Base-by-base conservation (phyloP, 1,140 invertebrate genomes). In the Panulirus ornatus region DNA sequence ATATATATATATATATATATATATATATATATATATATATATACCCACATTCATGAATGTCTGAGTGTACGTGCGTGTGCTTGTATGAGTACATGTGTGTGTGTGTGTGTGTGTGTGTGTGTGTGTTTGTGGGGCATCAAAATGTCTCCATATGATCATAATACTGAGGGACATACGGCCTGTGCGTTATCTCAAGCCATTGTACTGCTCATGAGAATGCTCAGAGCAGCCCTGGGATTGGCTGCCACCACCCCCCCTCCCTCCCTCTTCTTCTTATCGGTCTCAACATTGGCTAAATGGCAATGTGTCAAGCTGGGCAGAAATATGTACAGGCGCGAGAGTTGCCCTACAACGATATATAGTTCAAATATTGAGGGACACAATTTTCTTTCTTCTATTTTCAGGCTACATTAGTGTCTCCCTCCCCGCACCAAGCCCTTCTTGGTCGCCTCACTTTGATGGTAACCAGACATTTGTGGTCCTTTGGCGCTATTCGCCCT, bases 391-490 rank as follows among this genome's bases (percentile, higher is more conserved):
- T 70, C 81, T 63, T 84, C 38, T 84, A 84, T 84, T 84, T 84
- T 63, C 58, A 58, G 63, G 54, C 11, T 66, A 34, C 81, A 84
- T 84, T 84, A 84, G 58, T 66, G 81, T 75, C 71, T 75, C 27
- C 22, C 71, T 79, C 22, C n/a, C 42, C 76, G 42, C 76, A 63
- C 82, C 38, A 63, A 3, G 58, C 47, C 36, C 27, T 70, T 84
- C 58, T 44, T 84, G 82, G 82, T 42, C 40, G 58, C 58, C 34
- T 70, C 54, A 84, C 82, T 70, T 84, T 84, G 63, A 70, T 84
- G 70, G 63, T 71, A 84, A 73, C 79, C 79, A 82, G 79, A 82
- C 79, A 82, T 82, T 63, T 82, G 79, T 82, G 79, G 58, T 42
- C 81, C 81, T 42, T 70, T 42, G 38, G 81, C 81, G 38, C 58